Percentiles rank a stretch among this genome's conserved stretches.
Evolutionary conservation across 1,140 invertebrate genomes (phyloP).

Genomic region (Streblospio benedicti): DNA sequence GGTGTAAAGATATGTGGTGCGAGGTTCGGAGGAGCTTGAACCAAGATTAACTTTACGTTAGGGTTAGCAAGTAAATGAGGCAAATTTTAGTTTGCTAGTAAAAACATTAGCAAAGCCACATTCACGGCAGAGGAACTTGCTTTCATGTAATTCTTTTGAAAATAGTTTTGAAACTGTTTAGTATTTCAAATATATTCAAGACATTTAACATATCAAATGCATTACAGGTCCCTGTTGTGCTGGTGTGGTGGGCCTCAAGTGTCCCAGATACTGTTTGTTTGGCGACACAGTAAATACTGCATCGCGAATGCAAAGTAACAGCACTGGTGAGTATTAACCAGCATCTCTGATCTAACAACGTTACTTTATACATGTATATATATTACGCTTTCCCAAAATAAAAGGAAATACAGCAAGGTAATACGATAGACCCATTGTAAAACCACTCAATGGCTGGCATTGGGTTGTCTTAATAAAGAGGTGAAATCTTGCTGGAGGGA

Average conservation of each 20-base stretch:
- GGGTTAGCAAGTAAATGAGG: neutral
- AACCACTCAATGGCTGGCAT: neutral
- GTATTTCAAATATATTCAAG: no score
- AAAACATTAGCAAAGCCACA: constrained; percentile 30
- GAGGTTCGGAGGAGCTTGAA: no score
- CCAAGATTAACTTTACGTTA: no score
- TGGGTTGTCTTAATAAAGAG: neutral
- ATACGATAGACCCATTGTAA: neutral
- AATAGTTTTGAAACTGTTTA: neutral
- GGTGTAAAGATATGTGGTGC: no score
- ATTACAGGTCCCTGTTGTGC: constrained; percentile 61
- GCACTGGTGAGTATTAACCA: neutral
- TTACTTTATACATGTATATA: neutral
- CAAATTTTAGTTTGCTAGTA: neutral
- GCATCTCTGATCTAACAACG: neutral
- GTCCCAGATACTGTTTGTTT: constrained; percentile 77
- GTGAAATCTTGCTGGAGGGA: no score
- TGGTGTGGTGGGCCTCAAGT: constrained; percentile 82
- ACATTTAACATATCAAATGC: constrained; percentile 1
- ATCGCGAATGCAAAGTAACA: constrained; percentile 65
- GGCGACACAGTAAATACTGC: constrained; percentile 62
- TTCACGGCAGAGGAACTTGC: constrained; percentile 38
- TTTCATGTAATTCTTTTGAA: neutral
- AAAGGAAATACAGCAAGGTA: neutral
- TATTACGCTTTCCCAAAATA: neutral